These are phyloP conservation scores for Eclectus roratus DNA, from an alignment of 2,113 vertebrate genomes.

Conservation along the genomic window DNA sequence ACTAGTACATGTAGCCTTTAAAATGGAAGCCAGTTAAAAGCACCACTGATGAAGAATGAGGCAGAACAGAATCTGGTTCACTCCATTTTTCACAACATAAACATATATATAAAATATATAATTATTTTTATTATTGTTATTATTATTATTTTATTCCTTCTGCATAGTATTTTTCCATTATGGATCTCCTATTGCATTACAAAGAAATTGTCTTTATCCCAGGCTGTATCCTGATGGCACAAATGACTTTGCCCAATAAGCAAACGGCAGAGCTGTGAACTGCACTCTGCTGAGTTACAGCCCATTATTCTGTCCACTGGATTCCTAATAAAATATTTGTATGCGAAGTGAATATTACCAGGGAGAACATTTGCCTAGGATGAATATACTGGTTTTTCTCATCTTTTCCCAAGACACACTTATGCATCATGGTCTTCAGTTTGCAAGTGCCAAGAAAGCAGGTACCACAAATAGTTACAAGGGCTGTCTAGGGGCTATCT, in stretches of 20 bases:
- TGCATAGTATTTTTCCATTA: neutral
- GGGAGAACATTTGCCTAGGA: neutral
- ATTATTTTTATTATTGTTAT: neutral
- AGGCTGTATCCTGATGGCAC: neutral
- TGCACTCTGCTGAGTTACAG: constrained; percentile 33
- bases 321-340: constrained; percentile 47
- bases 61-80: neutral
- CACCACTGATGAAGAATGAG: neutral
- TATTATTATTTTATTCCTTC: neutral
- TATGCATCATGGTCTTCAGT: neutral
- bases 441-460: neutral
- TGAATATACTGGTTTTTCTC: neutral
- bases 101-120: neutral
- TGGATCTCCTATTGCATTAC: neutral
- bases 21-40: neutral
- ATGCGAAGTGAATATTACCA: constrained; percentile 10
- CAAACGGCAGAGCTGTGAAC: neutral
- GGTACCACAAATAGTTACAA: neutral
- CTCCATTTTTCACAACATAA: neutral
- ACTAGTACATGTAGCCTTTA: neutral
- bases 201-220: constrained; percentile 1
- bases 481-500: neutral
- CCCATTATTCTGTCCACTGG: constrained; percentile 51
- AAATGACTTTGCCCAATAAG: constrained; percentile 18
- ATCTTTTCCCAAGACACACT: neutral